These are phyloP conservation scores for Nomia melanderi DNA, from an alignment of 1,140 invertebrate genomes.

Conservation along the genomic window DNA sequence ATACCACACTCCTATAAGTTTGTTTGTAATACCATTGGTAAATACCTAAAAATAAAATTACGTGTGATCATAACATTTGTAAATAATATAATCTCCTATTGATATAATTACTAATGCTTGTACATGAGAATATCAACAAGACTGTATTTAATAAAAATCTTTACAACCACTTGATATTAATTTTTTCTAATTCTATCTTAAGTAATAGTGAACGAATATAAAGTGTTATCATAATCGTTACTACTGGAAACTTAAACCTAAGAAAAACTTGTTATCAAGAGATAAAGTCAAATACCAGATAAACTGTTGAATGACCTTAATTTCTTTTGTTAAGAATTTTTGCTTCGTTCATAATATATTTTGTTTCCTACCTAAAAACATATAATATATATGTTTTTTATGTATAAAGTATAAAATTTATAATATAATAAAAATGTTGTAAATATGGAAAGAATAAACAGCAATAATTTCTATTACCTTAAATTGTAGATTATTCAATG, in stretches of 20 bases:
- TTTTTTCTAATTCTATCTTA: not conserved
- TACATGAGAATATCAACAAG: not conserved
- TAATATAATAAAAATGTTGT: not conserved
- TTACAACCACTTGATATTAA: not conserved
- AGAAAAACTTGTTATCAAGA: not conserved
- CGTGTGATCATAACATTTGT: not conserved
- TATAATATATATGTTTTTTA: constrained; percentile 1
- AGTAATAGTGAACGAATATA: not conserved
- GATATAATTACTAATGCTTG: not conserved
- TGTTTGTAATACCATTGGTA: constrained; percentile 98
- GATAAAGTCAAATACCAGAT: constrained; percentile 15
- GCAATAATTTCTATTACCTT: constrained; percentile 81
- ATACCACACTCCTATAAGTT: constrained; percentile 89
- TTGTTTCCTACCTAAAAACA: not conserved
- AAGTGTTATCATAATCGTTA: not conserved
- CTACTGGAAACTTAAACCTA: not conserved
- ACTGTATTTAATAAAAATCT: not conserved
- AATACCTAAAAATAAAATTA: constrained; percentile 86
- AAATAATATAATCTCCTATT: not conserved
- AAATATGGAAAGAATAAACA: constrained; percentile 7
- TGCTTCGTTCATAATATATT: too few relatives aligned
- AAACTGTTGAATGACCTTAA: not conserved
- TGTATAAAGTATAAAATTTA: constrained; percentile 16
- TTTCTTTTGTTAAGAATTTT: not conserved
- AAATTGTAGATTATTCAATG: constrained; percentile 78